Evolutionary conservation across 2,797 vertebrate species (phyloP), one percentile per base, ranked within the genome.

Genomic region (Setipinna tenuifilis): DNA sequence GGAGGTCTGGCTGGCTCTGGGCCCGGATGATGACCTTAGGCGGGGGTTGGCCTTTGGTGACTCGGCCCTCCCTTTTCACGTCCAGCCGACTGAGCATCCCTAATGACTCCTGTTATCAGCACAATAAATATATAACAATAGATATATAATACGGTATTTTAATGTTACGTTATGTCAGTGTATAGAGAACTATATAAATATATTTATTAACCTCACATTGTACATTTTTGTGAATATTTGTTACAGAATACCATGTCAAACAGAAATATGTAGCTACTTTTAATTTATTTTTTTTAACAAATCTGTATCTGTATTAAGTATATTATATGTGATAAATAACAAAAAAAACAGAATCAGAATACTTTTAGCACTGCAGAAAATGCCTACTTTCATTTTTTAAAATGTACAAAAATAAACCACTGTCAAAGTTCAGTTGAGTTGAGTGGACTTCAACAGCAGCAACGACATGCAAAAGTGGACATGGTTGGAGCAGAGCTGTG

Each of bases 31-130:
- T 85, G 82, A 87, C 81, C 85, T 90, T 89, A 12, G 87, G 59
- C 28, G 88, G 84, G 0, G 86, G 85, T 10, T 91, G 87, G 62
- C 16, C 35, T 6, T 12, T 62, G 75, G 86, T 61, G 61, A 61
- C 21, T 41, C 81, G 44, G 46, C 82, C 81, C 81, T 87, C 82
- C 23, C 14, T 57, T 25, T 89, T 87, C 14, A 85, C 25, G 50
- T 83, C 88, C 21, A 88, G 82, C 58, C 80, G 84, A 83, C 86
- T 90, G 65, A 93, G 87, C 80, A 88, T 82, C 71, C 86, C 85
- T 31, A 80, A 85, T 19, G 88, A 58, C 75, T 93, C 90, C 91
- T 93, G 82, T 21, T 78, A 6, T 21, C 35, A 44, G 44, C 35
- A 44, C 31, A 41, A 35, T 31, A 31, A 71, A 12, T 59, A 59